phyloP scores from a whole-genome alignment of 1,140 invertebrate species.

The Drosophila sp. region DNA sequence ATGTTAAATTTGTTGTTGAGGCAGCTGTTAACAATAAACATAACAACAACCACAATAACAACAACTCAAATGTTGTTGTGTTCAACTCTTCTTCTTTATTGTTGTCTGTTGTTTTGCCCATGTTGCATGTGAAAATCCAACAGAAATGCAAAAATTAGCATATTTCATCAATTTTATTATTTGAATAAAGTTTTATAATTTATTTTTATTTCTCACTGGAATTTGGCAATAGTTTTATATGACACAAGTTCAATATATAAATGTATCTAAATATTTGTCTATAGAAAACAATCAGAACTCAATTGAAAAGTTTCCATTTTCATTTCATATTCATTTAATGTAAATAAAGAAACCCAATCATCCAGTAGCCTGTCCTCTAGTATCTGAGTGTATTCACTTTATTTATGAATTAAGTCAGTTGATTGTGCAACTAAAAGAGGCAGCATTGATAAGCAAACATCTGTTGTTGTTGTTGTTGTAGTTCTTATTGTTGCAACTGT shows the following conservation, averaged over 20 bases:
- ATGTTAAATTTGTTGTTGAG: conserved; percentile 55
- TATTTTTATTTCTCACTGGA: conserved; percentile 14
- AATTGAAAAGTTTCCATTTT: conserved; percentile 18
- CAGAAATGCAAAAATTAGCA: conserved; percentile 66
- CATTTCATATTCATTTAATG: neutral
- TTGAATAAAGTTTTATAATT: conserved; percentile 10
- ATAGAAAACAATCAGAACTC: conserved; percentile 15
- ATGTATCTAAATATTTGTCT: neutral
- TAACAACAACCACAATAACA: conserved; percentile 5
- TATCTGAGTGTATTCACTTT: conserved; percentile 16
- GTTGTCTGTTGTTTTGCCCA: conserved; percentile 7
- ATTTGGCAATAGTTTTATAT: conserved; percentile 2
- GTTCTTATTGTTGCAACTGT: conserved; percentile 8
- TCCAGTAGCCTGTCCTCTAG: neutral
- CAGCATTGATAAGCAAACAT: conserved; percentile 23
- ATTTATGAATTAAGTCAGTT: conserved; percentile 31
- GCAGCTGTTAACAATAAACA: conserved; percentile 6
- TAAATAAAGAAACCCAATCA: neutral
- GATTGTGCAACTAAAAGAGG: conserved; percentile 34
- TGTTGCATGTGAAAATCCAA: conserved; percentile 23
- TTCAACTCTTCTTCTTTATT: conserved; percentile 41
- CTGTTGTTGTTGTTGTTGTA: neutral
- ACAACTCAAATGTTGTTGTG: conserved; percentile 28
- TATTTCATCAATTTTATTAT: conserved; percentile 12
- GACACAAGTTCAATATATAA: conserved; percentile 46